phyloP scores from a whole-genome alignment of 1,140 invertebrate genomes.

The Neuroterus valhalla region DNA sequence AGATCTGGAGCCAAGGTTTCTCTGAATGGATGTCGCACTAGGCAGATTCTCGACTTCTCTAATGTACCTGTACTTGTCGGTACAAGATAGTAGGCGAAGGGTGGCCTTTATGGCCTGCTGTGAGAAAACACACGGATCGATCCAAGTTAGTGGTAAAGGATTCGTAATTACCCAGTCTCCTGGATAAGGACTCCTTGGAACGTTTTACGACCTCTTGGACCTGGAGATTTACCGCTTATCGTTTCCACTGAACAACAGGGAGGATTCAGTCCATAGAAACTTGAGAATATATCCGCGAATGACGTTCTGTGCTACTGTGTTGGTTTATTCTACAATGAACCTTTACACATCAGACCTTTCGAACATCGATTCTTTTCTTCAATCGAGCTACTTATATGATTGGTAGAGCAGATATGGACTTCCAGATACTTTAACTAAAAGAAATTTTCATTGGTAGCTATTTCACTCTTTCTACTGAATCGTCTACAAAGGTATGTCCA shows the following conservation, averaged over 20 bases:
- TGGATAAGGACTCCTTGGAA: conserved; percentile 61
- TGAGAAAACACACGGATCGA: conserved; percentile 61
- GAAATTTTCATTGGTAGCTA: too few relatives aligned
- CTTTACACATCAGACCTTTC: too few relatives aligned
- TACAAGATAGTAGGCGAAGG: conserved; percentile 40
- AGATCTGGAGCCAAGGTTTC: conserved; percentile 48
- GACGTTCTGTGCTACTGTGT: too few relatives aligned
- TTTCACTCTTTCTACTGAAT: too few relatives aligned
- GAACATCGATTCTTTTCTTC: too few relatives aligned
- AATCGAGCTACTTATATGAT: too few relatives aligned
- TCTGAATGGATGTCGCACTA: conserved; percentile 55
- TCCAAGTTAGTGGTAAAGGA: conserved; percentile 58
- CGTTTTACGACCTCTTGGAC: conserved; percentile 68
- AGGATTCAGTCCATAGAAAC: not conserved
- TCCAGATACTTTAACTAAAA: too few relatives aligned
- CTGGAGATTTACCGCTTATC: conserved; percentile 68
- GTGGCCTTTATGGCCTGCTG: conserved; percentile 45
- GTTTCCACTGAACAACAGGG: conserved; percentile 46
- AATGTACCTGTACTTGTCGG: conserved; percentile 39
- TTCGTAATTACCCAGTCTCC: conserved; percentile 67
- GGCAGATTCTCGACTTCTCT: conserved; percentile 48
- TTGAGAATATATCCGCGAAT: too few relatives aligned
- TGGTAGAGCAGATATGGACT: too few relatives aligned
- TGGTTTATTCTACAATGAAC: too few relatives aligned
- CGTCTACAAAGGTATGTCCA: too few relatives aligned